These are phyloP conservation scores for Epinephelus awoara DNA, from an alignment of 2,797 vertebrate genomes.

Conservation along the genomic window DNA sequence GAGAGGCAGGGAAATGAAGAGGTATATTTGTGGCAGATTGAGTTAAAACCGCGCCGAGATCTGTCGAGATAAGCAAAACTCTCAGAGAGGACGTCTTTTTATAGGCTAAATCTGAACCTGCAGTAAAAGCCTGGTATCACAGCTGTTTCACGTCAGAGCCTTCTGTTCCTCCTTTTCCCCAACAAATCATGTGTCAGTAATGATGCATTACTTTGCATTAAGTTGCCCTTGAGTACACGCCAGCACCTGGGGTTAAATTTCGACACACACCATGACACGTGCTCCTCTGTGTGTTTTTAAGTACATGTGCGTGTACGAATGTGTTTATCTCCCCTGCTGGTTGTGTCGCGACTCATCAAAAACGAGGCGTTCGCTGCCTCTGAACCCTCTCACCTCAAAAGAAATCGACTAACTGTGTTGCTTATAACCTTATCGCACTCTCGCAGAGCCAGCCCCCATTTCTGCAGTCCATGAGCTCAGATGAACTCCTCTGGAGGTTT, in stretches of 20 bases:
- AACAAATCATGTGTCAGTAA: not conserved
- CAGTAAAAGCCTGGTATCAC: conserved; percentile 29
- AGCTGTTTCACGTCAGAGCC: conserved; percentile 10
- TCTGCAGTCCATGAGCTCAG: conserved; percentile 46
- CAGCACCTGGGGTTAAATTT: conserved; percentile 21
- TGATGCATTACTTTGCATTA: conserved; percentile 3
- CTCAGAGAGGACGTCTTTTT: not conserved
- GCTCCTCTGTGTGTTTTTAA: not conserved
- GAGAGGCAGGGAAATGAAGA: conserved; percentile 7
- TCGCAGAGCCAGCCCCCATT: conserved; percentile 31
- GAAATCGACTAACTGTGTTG: conserved; percentile 31
- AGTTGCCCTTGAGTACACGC: conserved; percentile 1
- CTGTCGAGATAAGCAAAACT: conserved; percentile 41
- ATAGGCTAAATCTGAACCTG: conserved; percentile 6
- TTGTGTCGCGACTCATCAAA: conserved; percentile 6
- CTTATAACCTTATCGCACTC: conserved; percentile 57
- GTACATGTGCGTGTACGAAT: not conserved
- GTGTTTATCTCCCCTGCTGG: conserved; percentile 17
- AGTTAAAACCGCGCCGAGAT: conserved; percentile 29
- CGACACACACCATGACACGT: not conserved
- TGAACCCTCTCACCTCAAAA: conserved; percentile 17
- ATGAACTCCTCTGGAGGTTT: conserved; percentile 57
- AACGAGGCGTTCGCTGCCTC: conserved; percentile 15
- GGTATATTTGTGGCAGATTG: conserved; percentile 18
- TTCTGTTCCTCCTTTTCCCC: not conserved